Evolutionary conservation across 2,113 vertebrate species (phyloP), one percentile per base, ranked within the genome.

Genomic region (Falcunculus frontatus): DNA sequence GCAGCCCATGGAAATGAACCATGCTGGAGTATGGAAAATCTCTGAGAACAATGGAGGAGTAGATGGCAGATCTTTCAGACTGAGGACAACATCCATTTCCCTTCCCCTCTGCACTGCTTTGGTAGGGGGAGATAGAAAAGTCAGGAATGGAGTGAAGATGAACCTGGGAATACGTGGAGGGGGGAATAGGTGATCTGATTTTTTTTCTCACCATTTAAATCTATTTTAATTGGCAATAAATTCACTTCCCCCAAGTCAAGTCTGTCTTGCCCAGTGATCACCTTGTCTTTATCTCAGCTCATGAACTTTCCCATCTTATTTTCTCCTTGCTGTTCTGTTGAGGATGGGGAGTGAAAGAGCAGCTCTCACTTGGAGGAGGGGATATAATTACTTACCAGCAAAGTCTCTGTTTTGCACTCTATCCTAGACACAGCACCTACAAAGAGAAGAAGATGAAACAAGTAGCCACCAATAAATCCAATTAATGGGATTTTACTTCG

Each of bases 31-130:
- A 5, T 0, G 1, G 9, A 25, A 79, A 67, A 46, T 32, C 72
- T 63, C 3, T 72, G 26, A 68, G 32, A 53, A 69, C 0, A 0
- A 29, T 19, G 13, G 15, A 75, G 8, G 39, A 10, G 10, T 20
- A 62, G 70, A 62, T 11, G 21, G 11, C 17, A 88, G 42, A 8
- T 49, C 21, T 21, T 73, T 29, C 5, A 29, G 8, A 56, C 33
- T 35, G 35, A 87, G 12, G 11, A 62, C 22, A 55, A 49, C 0
- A 2, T 4, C 27, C 3, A 44, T 56, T 72, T 46, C 18, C 41
- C 13, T 60, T 29, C 4, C 13, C 4, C 8, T 4, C 15, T n/a
- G 18, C 0, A 0, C 10, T 13, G 1, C 26, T 60, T 55, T 16
- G 21, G 7, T 10, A 6, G 5, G 11, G 9, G 9, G 6, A 46